These are phyloP conservation scores for Drosophila ustulata DNA, from an alignment of 2,888 invertebrate genomes.

Conservation along the genomic window DNA sequence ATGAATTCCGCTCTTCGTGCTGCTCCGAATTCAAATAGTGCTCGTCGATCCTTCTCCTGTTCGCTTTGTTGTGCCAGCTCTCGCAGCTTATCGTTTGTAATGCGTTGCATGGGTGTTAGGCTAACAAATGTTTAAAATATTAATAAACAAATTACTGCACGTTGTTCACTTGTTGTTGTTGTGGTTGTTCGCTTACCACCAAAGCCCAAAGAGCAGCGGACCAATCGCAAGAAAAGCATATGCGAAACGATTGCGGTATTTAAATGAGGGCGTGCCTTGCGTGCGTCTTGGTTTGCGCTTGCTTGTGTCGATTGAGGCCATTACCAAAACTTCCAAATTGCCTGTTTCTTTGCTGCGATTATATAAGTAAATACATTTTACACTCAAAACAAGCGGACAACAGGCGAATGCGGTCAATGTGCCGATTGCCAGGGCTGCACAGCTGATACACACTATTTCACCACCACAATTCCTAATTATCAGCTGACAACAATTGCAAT, in stretches of 20 bases:
- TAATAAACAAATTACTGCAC: background rate
- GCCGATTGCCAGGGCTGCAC: slow-evolving; percentile 37
- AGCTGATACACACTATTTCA: background rate
- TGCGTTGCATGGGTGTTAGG: slow-evolving; percentile 72
- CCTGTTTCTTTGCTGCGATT: slow-evolving; percentile 22
- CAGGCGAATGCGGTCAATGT: slow-evolving; percentile 3
- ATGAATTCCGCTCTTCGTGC: slow-evolving; percentile 70
- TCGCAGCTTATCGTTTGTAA: slow-evolving; percentile 65
- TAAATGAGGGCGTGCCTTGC: slow-evolving; percentile 88
- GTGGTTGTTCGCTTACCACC: slow-evolving; percentile 63
- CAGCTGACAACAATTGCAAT: background rate
- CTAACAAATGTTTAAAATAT: slow-evolving; percentile 47
- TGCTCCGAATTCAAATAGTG: slow-evolving; percentile 70
- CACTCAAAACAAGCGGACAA: slow-evolving; percentile 13
- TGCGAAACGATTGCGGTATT: slow-evolving; percentile 86
- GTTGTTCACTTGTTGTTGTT: background rate
- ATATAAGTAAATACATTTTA: slow-evolving; percentile 63
- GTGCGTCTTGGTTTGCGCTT: slow-evolving; percentile 89
- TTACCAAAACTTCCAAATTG: slow-evolving; percentile 52
- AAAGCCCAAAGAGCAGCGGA: slow-evolving; percentile 70
- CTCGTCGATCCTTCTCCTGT: slow-evolving; percentile 75
- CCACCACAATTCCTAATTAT: background rate
- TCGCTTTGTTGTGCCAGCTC: slow-evolving; percentile 51
- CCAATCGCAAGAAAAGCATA: slow-evolving; percentile 85
- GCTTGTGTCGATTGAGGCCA: slow-evolving; percentile 85